phyloP scores from a whole-genome alignment of 2,113 vertebrate species.

The Crotalus viridis region DNA sequence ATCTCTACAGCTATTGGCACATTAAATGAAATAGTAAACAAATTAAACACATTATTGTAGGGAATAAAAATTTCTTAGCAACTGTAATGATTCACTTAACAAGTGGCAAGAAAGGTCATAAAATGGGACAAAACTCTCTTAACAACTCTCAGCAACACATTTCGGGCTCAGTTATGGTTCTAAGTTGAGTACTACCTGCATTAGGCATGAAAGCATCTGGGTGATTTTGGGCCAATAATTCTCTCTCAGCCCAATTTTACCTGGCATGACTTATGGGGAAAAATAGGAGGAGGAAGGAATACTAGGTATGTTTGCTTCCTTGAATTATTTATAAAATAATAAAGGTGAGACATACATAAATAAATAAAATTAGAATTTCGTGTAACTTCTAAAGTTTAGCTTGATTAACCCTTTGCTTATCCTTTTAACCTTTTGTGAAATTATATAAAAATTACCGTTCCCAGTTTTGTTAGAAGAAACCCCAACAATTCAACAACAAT shows the following conservation, averaged over 20 bases:
- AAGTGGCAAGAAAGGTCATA: not conserved
- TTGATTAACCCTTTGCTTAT: not conserved
- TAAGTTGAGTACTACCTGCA: not conserved
- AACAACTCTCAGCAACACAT: not conserved
- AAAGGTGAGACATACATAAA: not conserved
- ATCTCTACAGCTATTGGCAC: not conserved
- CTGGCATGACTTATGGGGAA: not conserved
- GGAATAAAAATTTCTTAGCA: not conserved
- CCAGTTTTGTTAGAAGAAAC: not conserved
- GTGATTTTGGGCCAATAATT: not conserved
- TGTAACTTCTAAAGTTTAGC: not conserved
- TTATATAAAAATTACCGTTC: not conserved
- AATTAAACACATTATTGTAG: not conserved
- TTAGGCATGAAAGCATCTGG: not conserved
- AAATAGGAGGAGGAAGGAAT: not conserved
- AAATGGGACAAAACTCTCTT: not conserved
- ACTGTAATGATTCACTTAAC: not conserved
- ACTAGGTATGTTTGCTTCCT: not conserved
- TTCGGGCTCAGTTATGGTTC: not conserved
- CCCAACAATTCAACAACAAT: not conserved
- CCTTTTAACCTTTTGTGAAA: not conserved
- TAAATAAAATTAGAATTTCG: not conserved
- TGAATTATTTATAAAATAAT: not conserved
- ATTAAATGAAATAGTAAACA: not conserved
- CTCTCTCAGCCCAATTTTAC: not conserved